Base-by-base conservation (phyloP, 2,797 vertebrate genomes). In the Erpetoichthys calabaricus region DNA sequence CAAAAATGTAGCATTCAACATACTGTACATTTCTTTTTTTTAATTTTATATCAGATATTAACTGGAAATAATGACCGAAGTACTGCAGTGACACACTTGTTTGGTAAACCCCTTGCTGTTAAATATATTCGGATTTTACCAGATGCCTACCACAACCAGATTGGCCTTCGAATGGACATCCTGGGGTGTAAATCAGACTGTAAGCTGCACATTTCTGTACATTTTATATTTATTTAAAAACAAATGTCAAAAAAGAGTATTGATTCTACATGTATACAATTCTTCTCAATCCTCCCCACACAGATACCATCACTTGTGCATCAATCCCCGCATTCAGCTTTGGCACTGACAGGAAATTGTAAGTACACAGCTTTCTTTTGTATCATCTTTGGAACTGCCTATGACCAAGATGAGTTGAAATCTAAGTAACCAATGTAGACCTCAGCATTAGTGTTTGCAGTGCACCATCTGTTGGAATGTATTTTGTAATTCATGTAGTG, bases 141-240 rank as follows among this genome's bases (percentile, higher is more conserved):
- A 0, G 46, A 75, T 63, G 70, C 79, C 64, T 76, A 64, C 69
- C 73, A 51, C 5, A 53, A 51, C 8, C 65, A 79, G 62, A 65
- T 63, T 0, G 86, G 84, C 3, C 76, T 88, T 53, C 79, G 85
- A 6, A 77, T 88, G 8, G 85, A 88, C 1, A 55, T 87, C 43
- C 67, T 86, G 25, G 86, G 86, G 10, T 88, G 86, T 67, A 62
- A 67, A 1, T 81, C 85, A 0, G 72, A 83, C 72, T 87, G 86
- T 88, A 64, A 68, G 76, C 7, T 51, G 51, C 51, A 1, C 45
- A 25, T 25, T 25, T 25, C 25, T 25, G 25, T 25, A 25, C 25
- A 25, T 25, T 25, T 25, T 25, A 25, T 25, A 25, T 25, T 25
- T 25, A 25, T 25, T n/a, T 25, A 25, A 25, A 25, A 25, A 2